Base-by-base conservation (phyloP, 2,113 vertebrate species). In the Clarias macrocephalus region DNA sequence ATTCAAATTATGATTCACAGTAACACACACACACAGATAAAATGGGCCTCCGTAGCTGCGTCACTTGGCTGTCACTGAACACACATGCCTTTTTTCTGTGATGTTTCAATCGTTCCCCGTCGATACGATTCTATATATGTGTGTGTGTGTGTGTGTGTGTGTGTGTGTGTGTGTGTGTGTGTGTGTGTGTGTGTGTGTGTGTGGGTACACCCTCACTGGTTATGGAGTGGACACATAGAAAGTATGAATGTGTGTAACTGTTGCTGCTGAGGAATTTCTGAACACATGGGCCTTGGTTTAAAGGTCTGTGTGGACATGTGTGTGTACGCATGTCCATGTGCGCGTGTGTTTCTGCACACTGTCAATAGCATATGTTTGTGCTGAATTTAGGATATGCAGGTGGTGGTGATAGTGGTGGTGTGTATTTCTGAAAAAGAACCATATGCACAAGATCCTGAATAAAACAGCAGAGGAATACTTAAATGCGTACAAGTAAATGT, bases 241-340 rank as follows among this genome's bases (percentile, higher is more conserved):
- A 57, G 30, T 73, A 65, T 65, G 82, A 66, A 42, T 82, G 80
- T 84, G 48, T 77, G 80, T 88, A 72, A 73, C 86, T 90, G 82
- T 86, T 91, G 89, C 73, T 70, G 60, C 80, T 85, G 52, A 88
- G 89, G 90, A 91, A 92, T 92, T 86, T 89, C 23, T 65, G 70
- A 80, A 91, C 91, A 92, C 88, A 90, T 91, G 90, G 80, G 57
- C 65, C 3, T 7, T 18, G 72, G 28, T 90, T 89, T 88, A 90
- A 90, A 87, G 52, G 60, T 82, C 84, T 76, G 42, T 59, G 77
- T 88, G 89, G 88, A 85, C 83, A 62, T 73, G 85, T 77, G 80
- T 87, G 87, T 60, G 70, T 77, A 56, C 18, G 37, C 28, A 57
- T 72, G 77, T 59, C 9, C 60, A 66, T 86, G 81, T 70, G 73